Evolutionary conservation across 1,140 invertebrate species (phyloP).

Genomic region (Leptinotarsa defecta): DNA sequence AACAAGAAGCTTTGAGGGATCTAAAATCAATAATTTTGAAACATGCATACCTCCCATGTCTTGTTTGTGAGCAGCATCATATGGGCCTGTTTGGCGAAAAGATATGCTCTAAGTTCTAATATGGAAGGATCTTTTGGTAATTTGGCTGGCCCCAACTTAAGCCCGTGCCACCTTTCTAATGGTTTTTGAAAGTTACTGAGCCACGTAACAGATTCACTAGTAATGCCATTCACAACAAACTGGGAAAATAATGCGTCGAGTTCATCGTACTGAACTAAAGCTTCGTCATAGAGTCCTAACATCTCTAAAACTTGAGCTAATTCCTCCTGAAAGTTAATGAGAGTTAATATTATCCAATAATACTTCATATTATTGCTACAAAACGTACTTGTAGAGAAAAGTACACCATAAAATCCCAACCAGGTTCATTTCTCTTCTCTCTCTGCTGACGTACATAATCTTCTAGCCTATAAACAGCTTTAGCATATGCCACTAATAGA

Average conservation of each 20-base stretch:
- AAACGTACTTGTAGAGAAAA: slow-evolving; percentile 82
- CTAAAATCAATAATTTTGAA: not conserved
- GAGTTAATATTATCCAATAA: not conserved
- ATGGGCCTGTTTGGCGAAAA: slow-evolving; percentile 90
- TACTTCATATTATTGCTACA: too few relatives aligned
- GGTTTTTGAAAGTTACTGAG: slow-evolving; percentile 75
- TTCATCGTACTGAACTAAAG: slow-evolving; percentile 96
- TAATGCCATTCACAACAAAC: slow-evolving; percentile 90
- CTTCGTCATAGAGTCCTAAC: slow-evolving; percentile 91
- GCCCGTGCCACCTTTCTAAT: slow-evolving; percentile 80
- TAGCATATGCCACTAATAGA: slow-evolving; percentile 85
- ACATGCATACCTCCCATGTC: slow-evolving; percentile 74
- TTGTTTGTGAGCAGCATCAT: slow-evolving; percentile 78
- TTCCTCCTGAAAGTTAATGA: slow-evolving; percentile 73
- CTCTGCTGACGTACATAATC: slow-evolving; percentile 88
- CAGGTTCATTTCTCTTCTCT: slow-evolving; percentile 85
- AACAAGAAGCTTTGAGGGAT: too few relatives aligned
- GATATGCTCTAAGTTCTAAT: slow-evolving; percentile 90
- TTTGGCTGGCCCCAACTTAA: slow-evolving; percentile 66
- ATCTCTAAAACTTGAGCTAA: slow-evolving; percentile 94
- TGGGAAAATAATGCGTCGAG: slow-evolving; percentile 96
- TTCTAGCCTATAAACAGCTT: slow-evolving; percentile 84
- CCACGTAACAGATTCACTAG: slow-evolving; percentile 83
- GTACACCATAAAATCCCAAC: slow-evolving; percentile 94
- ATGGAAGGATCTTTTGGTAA: slow-evolving; percentile 58